These are phyloP conservation scores for Scolopax rusticola DNA, from an alignment of 2,797 vertebrate species.

Conservation along the genomic window DNA sequence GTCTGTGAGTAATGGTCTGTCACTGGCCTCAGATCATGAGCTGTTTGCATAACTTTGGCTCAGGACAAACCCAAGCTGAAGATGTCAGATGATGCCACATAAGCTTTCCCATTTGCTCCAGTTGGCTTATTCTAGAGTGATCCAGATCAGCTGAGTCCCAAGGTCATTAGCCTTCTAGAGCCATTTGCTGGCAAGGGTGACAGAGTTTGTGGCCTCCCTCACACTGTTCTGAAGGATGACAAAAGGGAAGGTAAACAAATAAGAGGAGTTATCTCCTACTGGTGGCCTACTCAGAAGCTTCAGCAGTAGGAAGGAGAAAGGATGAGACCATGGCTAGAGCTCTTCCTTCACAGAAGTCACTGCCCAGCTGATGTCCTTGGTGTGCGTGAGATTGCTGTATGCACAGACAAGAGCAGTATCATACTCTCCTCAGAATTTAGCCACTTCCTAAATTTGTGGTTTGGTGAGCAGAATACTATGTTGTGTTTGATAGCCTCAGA, in stretches of 20 bases:
- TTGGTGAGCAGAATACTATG: constrained; percentile 17
- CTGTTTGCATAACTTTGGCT: constrained; percentile 27
- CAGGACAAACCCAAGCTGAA: background rate
- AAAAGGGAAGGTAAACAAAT: background rate
- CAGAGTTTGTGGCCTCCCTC: background rate
- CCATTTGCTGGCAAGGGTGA: background rate
- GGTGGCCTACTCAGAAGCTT: background rate
- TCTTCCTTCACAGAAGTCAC: background rate
- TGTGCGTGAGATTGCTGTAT: background rate
- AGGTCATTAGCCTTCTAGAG: background rate
- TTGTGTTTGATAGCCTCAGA: constrained; percentile 4
- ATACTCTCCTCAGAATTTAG: constrained; percentile 32
- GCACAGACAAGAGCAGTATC: background rate
- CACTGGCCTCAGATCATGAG: constrained; percentile 40
- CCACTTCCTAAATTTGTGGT: constrained; percentile 57
- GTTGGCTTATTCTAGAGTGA: constrained; percentile 33
- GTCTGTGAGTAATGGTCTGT: constrained; percentile 46
- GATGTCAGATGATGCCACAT: constrained; percentile 8
- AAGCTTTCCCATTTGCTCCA: constrained; percentile 23
- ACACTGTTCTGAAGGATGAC: background rate
- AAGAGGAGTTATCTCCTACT: background rate
- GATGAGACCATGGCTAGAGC: background rate
- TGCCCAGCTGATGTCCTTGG: background rate
- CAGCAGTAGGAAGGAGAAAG: background rate
- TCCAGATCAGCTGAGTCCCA: background rate